These are phyloP conservation scores for Halcyon chelicuti DNA, from an alignment of 2,797 vertebrate genomes.

Conservation along the genomic window DNA sequence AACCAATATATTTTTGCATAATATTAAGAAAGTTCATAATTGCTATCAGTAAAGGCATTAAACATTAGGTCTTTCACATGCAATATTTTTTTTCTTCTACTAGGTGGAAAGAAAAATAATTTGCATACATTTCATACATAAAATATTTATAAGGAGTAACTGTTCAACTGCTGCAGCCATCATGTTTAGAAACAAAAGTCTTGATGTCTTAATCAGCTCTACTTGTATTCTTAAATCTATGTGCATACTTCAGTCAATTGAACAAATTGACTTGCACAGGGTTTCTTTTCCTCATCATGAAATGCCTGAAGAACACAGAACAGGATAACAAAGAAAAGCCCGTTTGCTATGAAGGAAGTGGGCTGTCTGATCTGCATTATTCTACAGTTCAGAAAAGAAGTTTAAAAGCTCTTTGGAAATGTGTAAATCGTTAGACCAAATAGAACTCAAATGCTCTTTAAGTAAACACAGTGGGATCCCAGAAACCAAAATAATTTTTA, in stretches of 20 bases:
- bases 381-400: neutral
- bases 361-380: neutral
- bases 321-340: neutral
- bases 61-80: neutral
- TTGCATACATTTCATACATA: neutral
- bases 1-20: neutral
- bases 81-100: neutral
- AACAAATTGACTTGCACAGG: neutral
- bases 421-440: neutral
- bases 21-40: neutral
- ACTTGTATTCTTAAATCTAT: neutral
- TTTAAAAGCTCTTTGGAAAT: constrained; percentile 7
- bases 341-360: neutral
- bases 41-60: neutral
- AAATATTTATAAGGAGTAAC: neutral
- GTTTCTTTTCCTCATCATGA: neutral
- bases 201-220: neutral
- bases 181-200: neutral
- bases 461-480: neutral
- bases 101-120: neutral
- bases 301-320: neutral
- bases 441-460: neutral
- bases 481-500: neutral
- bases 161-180: neutral
- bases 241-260: neutral